Conservation (phyloP, 2,797 vertebrate species). For the Craterocephalus amniculus region DNA sequence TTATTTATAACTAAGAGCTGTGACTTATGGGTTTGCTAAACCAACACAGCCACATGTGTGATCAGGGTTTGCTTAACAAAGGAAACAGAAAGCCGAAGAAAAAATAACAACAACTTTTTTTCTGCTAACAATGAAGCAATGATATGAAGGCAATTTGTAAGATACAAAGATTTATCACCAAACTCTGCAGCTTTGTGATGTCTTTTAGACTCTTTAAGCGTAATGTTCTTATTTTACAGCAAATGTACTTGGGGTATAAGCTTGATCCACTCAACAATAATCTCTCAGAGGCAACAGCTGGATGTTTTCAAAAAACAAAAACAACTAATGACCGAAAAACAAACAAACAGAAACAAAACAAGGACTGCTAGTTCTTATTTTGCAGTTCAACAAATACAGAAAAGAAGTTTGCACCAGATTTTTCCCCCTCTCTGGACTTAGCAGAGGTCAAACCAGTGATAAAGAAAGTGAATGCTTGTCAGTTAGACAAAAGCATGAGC, state of each 20-base stretch:
- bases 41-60: conserved; percentile 1
- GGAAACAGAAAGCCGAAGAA: conserved; percentile 6
- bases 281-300: not conserved
- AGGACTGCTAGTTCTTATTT: not conserved
- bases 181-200: conserved; percentile 1
- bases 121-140: not conserved
- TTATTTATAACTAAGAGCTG: not conserved
- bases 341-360: conserved; percentile 6
- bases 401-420: not conserved
- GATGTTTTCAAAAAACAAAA: not conserved
- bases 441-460: not conserved
- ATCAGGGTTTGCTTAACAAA: not conserved
- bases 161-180: conserved; percentile 1
- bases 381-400: not conserved
- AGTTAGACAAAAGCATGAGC: not conserved
- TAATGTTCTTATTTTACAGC: not conserved
- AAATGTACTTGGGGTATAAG: not conserved
- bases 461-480: not conserved
- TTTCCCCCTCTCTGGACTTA: not conserved
- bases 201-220: not conserved
- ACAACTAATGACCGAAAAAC: not conserved
- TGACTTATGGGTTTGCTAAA: conserved; percentile 2
- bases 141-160: not conserved
- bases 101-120: not conserved
- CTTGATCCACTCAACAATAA: not conserved